These are phyloP conservation scores for Dasypogon diadema DNA, from an alignment of 2,888 invertebrate species.

Conservation along the genomic window DNA sequence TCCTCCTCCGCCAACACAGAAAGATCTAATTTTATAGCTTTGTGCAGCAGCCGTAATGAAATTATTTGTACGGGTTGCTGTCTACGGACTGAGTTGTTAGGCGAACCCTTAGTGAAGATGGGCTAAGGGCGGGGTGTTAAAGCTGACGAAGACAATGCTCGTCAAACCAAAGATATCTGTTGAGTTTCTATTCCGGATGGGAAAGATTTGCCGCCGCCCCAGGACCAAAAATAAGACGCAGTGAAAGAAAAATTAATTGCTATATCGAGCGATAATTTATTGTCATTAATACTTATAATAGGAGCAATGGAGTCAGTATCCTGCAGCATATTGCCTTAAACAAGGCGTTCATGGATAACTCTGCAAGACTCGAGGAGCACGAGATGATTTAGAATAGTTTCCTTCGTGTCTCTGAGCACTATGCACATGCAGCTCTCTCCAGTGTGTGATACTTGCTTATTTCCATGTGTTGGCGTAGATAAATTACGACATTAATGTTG, in stretches of 20 bases:
- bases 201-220: background rate
- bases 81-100: background rate
- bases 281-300: conserved; percentile 14
- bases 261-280: conserved; percentile 37
- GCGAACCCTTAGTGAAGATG: background rate
- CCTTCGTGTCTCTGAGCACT: no score
- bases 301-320: background rate
- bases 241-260: conserved; percentile 15
- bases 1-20: background rate
- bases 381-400: background rate
- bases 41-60: conserved; percentile 30
- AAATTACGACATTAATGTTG: conserved; percentile 37
- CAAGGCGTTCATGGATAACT: background rate
- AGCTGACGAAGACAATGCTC: background rate
- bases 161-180: background rate
- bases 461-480: conserved; percentile 26
- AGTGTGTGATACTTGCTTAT: conserved; percentile 34
- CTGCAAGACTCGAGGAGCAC: background rate
- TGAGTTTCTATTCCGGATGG: background rate
- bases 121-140: background rate
- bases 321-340: background rate
- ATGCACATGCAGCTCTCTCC: conserved; percentile 7
- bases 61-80: conserved; percentile 19
- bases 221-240: background rate
- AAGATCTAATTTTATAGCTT: conserved; percentile 29